Base-by-base conservation (phyloP, 2,113 vertebrate species). In the Lycaon pictus region DNA sequence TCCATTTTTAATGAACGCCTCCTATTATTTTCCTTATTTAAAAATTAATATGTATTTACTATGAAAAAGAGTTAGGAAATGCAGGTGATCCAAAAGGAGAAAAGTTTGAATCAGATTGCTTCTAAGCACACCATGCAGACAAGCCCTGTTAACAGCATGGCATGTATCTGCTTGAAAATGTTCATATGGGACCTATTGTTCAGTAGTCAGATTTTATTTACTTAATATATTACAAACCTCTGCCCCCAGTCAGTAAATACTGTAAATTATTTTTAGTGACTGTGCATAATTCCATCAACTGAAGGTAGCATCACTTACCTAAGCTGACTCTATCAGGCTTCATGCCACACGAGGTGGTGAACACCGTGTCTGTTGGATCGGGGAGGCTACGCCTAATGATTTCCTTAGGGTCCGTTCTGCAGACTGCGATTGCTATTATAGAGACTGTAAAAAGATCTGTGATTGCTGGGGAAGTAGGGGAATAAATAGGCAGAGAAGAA, bases 311-410 rank as follows among this genome's bases (percentile, higher is more conserved):
- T 23, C 74, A 5, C 62, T 69, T 35, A 20, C 11, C 29, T 11
- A 2, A 29, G 65, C 16, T 13, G 35, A 15, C 13, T 23, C 48
- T 13, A 1, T 23, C 4, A 3, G 23, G 13, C 10, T n/a, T 29
- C 22, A 1, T 3, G 0, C 11, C 11, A 2, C 35, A 37, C 9
- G 43, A 4, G 43, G 27, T 5, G 35, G 7, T n/a, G 5, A 85
- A 23, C 16, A 0, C 63, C 7, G 1, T 37, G 56, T 25, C 7
- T 0, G 27, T 7, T 20, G 58, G 51, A 48, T 32, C n/a, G 7
- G 3, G 55, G n/a, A 23, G 37, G 7, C 11, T 11, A 7, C 16
- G 0, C 1, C 23, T 3, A 15, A 16, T 25, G 13, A 1, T 35
- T 23, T 65, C 76, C 77, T 77, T 17, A 63, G 53, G 25, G 20